A percentile compares a stretch with the other conserved stretches of the same genome.
Evolutionary conservation across 2,888 invertebrate species (phyloP).

Genomic region (Lycia hirtaria): DNA sequence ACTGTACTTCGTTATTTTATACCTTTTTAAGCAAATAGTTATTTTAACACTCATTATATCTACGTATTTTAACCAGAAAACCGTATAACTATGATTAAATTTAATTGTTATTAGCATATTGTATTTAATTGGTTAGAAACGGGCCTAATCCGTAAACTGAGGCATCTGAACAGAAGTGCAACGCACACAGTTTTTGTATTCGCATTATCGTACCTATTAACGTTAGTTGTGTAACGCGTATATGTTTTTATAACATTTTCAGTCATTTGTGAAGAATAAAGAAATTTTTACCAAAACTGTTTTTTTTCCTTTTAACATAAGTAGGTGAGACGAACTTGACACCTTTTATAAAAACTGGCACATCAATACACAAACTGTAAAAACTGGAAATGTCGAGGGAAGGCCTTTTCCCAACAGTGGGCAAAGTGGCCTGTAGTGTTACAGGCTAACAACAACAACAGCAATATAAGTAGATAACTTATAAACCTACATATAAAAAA

Average conservation of each 20-base stretch:
- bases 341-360: too few relatives aligned
- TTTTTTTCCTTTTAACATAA: background rate
- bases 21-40: background rate
- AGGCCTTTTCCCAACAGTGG: too few relatives aligned
- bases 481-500: too few relatives aligned
- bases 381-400: too few relatives aligned
- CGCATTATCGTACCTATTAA: constrained; percentile 74
- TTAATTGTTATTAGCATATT: constrained; percentile 20
- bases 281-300: constrained; percentile 79
- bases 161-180: constrained; percentile 48
- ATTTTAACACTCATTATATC: background rate
- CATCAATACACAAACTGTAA: too few relatives aligned
- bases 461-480: too few relatives aligned
- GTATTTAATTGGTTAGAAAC: constrained; percentile 11
- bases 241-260: constrained; percentile 84
- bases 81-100: constrained; percentile 30
- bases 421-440: too few relatives aligned
- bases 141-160: constrained; percentile 22
- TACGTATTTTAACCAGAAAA: constrained; percentile 1
- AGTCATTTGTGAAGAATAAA: constrained; percentile 83
- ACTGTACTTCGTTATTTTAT: too few relatives aligned
- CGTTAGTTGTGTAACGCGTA: constrained; percentile 78
- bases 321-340: too few relatives aligned
- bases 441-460: too few relatives aligned
- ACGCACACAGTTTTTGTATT: constrained; percentile 60